Percentiles rank a stretch among this genome's conserved stretches.
Evolutionary conservation across 1,140 invertebrate species (phyloP).

Genomic region (Caenorhabditis remanei): DNA sequence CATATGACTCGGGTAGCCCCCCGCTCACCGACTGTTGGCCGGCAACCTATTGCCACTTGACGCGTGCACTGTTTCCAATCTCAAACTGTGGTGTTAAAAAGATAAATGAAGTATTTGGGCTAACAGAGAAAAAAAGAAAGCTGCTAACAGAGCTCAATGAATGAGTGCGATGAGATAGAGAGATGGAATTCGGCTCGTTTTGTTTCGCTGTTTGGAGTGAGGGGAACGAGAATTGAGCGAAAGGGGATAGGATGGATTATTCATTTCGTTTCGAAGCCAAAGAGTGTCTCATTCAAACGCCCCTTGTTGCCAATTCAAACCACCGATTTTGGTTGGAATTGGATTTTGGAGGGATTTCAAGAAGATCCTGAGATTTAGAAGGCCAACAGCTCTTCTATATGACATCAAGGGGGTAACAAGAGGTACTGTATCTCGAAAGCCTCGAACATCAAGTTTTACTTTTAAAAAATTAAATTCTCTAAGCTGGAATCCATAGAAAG

Average conservation of each 20-base stretch:
- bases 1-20: constrained; percentile 23
- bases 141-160: constrained; percentile 38
- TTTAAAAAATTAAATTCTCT: no score
- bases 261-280: constrained; percentile 49
- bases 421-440: no score
- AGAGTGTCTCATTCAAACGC: constrained; percentile 48
- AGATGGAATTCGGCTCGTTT: constrained; percentile 2
- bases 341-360: not conserved
- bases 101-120: constrained; percentile 47
- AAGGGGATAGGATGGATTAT: constrained; percentile 12
- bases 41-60: constrained; percentile 31
- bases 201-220: constrained; percentile 13
- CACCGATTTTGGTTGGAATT: not conserved
- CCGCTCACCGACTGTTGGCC: constrained; percentile 4
- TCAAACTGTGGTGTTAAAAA: constrained; percentile 50
- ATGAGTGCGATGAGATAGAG: not conserved
- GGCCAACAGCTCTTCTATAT: not conserved
- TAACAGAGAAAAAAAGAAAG: constrained; percentile 16
- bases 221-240: constrained; percentile 18
- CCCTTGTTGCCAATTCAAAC: constrained; percentile 49
- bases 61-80: constrained; percentile 36
- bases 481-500: no score
- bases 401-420: no score
- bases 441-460: no score
- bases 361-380: not conserved